Percentiles rank a stretch among this genome's conserved stretches.
Evolutionary conservation across 2,888 invertebrate species (phyloP).

Genomic region (Dynastes hyllus): DNA sequence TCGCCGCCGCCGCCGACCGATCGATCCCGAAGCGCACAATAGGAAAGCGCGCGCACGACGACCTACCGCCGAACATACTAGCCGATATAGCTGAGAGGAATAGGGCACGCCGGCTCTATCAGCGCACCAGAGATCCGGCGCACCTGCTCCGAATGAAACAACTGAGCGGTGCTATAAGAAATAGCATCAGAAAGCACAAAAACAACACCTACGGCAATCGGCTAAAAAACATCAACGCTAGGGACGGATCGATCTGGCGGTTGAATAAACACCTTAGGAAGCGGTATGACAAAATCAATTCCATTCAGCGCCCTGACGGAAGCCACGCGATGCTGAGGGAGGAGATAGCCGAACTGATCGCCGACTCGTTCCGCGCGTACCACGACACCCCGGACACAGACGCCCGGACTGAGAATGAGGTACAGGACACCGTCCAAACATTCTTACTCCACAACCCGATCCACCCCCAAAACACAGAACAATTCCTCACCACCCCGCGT

Average conservation of each 20-base stretch:
- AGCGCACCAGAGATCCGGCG: background rate
- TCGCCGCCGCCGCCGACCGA: background rate
- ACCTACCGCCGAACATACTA: background rate
- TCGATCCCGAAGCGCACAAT: background rate
- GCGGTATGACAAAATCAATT: background rate
- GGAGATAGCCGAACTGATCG: too few species aligned
- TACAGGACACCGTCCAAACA: background rate
- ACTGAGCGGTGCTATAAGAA: background rate
- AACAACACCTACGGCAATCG: background rate
- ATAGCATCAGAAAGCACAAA: background rate
- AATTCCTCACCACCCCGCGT: background rate
- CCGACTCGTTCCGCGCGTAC: background rate
- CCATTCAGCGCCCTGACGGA: background rate
- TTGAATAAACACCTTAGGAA: background rate
- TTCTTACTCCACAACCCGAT: constrained; percentile 3
- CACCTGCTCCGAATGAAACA: background rate
- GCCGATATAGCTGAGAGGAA: background rate
- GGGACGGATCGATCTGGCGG: constrained; percentile 13
- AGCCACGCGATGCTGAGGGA: too few species aligned
- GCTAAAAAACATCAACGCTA: background rate
- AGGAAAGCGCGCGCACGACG: background rate
- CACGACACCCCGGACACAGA: constrained; percentile 7
- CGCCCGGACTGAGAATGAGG: background rate
- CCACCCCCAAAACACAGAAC: background rate
- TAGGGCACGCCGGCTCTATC: background rate